Base-by-base conservation (phyloP, 1,140 invertebrate genomes). In the Megalonaias nervosa region DNA sequence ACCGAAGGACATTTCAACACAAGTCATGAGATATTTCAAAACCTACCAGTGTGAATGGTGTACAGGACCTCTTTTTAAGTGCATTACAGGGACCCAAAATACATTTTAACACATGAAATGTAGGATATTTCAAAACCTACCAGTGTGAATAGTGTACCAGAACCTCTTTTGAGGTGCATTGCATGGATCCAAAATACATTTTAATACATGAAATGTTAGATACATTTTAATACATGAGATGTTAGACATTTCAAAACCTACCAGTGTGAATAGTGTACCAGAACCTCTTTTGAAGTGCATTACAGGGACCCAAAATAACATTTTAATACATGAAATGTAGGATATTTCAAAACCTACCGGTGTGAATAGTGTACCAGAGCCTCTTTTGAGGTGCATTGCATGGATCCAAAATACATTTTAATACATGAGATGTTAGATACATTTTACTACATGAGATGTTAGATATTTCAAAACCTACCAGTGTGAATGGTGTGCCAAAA, bases 251-350 rank as follows among this genome's bases (percentile, higher is more conserved):
- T 48, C 21, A 19, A 19, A 69, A 77, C 82, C 90, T 89, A 95
- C 97, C 98, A 99, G 91, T 99, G 98, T 0, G 97, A 97, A 91
- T 99, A 98, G 92, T 98, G 96, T 82, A 94, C 94, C 73, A 97
- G 92, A 2, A 93, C 94, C 84, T 96, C 2, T 31, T 31, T 31
- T 31, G 26, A 31, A 2, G 26, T 31, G 26, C 26, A 31, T 4
- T 31, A 4, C 26, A 31, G 2, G 26, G 26, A 31, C 4, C 26
- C 26, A 31, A 31, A 31, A 31, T 31, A 31, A n/a, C n/a, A n/a
- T 26, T 26, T 26, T 26, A 26, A 26, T 26, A 2, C 26, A 26
- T 26, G 38, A 6, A 3, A 38, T 38, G 38, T 31, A 5, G 5
- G 31, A 31, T 31, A 31, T 31, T 31, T 31, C 31, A 61, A 64